A percentile compares a stretch with the other conserved stretches of the same genome.
phyloP scores from a whole-genome alignment of 1,140 invertebrate genomes.

The Venustaconcha ellipsiformis region DNA sequence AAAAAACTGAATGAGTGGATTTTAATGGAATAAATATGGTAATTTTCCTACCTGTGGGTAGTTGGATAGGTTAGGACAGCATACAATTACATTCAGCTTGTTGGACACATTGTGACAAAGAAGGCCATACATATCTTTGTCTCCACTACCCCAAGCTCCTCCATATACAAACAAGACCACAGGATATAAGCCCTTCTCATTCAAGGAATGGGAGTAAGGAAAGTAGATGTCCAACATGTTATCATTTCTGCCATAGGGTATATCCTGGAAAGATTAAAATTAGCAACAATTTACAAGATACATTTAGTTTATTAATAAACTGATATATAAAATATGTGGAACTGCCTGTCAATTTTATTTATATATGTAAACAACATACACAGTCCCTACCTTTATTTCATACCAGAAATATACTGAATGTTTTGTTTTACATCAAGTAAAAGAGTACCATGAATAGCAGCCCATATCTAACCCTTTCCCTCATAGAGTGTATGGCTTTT shows the following conservation, averaged over 20 bases:
- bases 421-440: too few relatives aligned
- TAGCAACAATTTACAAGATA: not conserved
- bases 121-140: slow-evolving; percentile 64
- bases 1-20: too few relatives aligned
- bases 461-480: too few relatives aligned
- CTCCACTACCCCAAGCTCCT: slow-evolving; percentile 62
- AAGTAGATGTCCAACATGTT: slow-evolving; percentile 61
- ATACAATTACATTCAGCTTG: slow-evolving; percentile 53
- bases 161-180: slow-evolving; percentile 66
- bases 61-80: slow-evolving; percentile 64
- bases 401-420: too few relatives aligned
- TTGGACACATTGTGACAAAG: slow-evolving; percentile 59
- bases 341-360: too few relatives aligned
- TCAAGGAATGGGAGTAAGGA: slow-evolving; percentile 16
- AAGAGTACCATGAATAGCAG: too few relatives aligned
- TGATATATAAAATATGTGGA: too few relatives aligned
- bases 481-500: too few relatives aligned
- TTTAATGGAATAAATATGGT: too few relatives aligned
- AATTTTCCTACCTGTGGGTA: slow-evolving; percentile 60
- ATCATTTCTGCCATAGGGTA: slow-evolving; percentile 60
- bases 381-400: too few relatives aligned
- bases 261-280: slow-evolving; percentile 45
- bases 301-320: too few relatives aligned
- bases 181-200: slow-evolving; percentile 33
- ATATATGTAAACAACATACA: too few relatives aligned